Conservation (phyloP, 2,888 invertebrate species). For the Rhopalosiphum nymphaeae region DNA sequence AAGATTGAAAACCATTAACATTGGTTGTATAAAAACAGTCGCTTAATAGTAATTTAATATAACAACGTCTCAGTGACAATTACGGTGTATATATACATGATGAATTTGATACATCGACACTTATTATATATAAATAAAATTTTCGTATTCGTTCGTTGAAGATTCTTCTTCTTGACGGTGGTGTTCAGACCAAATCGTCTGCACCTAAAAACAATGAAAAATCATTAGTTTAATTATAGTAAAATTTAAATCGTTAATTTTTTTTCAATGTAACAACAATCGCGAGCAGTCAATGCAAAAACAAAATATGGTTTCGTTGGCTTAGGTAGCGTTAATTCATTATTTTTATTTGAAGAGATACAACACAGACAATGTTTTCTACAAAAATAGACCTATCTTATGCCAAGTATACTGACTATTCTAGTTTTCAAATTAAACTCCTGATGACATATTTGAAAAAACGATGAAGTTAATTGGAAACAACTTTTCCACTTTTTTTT, state of each 20-base stretch:
- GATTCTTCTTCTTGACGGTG: not conserved
- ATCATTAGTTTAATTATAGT: not conserved
- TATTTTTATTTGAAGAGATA: no score
- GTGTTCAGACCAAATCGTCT: not conserved
- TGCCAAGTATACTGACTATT: no score
- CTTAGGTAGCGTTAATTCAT: no score
- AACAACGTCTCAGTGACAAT: not conserved
- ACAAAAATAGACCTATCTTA: no score
- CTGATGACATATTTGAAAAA: no score
- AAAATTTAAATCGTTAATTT: not conserved
- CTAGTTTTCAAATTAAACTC: no score
- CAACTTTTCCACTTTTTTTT: no score
- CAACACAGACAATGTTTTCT: no score
- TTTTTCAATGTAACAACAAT: not conserved
- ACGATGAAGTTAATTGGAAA: no score
- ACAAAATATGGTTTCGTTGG: no score
- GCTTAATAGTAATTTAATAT: not conserved
- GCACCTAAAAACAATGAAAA: conserved; percentile 15
- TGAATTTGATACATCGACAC: not conserved
- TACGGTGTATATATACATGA: not conserved
- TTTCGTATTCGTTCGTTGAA: conserved; percentile 51
- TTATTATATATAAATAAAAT: conserved; percentile 54
- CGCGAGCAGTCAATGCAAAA: no score
- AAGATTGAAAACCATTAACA: not conserved
- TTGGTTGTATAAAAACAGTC: not conserved